Conservation (phyloP, 2,888 invertebrate genomes). For the Oscheius sp. region DNA sequence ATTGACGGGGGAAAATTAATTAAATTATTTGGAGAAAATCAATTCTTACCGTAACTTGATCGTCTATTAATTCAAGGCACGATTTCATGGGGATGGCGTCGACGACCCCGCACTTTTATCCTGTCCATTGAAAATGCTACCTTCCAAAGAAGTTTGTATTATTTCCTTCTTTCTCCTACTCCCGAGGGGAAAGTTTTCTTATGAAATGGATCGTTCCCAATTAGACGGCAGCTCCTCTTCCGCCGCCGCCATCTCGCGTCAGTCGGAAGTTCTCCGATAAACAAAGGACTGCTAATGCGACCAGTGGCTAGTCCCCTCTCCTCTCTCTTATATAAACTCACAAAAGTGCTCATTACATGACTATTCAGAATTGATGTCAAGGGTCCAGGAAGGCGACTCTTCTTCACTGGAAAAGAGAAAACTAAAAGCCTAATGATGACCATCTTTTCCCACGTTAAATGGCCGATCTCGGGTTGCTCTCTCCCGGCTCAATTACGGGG, state of each 20-base stretch:
- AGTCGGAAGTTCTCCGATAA: slow-evolving; percentile 36
- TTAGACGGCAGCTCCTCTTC: slow-evolving; percentile 1
- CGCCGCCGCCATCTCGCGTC: slow-evolving; percentile 2
- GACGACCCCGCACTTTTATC: no score
- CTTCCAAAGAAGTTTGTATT: neutral
- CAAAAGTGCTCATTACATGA: slow-evolving; percentile 1
- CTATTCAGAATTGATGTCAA: neutral
- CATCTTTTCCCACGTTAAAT: slow-evolving; percentile 4
- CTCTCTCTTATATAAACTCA: slow-evolving; percentile 8
- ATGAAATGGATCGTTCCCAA: neutral
- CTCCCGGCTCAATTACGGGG: slow-evolving; percentile 22
- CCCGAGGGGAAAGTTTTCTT: neutral
- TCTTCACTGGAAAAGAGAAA: neutral
- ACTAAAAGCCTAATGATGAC: neutral
- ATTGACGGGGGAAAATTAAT: neutral
- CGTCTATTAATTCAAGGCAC: no score
- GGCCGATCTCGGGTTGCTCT: slow-evolving; percentile 5
- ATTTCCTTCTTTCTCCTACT: no score
- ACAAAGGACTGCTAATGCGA: slow-evolving; percentile 34
- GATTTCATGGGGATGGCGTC: no score
- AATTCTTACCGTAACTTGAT: neutral
- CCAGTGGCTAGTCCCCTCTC: neutral
- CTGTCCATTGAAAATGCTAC: neutral
- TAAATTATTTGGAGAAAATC: neutral
- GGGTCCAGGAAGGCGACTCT: neutral